Evolutionary conservation across 2,113 vertebrate genomes (phyloP).

Genomic region (Callithrix jacchus): DNA sequence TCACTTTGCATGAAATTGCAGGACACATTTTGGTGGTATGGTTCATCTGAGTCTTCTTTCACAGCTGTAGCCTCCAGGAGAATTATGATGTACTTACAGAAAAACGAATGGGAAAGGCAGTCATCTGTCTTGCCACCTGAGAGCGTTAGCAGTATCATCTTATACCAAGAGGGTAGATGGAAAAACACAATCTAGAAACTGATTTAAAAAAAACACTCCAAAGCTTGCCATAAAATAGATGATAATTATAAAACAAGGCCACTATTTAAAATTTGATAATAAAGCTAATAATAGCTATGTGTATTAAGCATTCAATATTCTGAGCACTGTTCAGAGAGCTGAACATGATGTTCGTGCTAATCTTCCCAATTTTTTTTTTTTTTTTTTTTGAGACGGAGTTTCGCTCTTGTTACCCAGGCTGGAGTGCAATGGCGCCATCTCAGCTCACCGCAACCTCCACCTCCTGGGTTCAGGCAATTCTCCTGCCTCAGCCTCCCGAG

Average conservation of each 20-base stretch:
- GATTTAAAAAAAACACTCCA: background rate
- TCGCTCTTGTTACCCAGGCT: no score
- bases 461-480: no score
- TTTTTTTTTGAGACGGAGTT: no score
- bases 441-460: no score
- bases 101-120: background rate
- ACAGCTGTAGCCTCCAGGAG: conserved; percentile 1
- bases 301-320: background rate
- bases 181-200: background rate
- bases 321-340: background rate
- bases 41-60: conserved; percentile 55
- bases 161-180: background rate
- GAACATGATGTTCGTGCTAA: background rate
- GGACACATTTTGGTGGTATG: conserved; percentile 58
- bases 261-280: conserved; percentile 8
- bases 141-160: background rate
- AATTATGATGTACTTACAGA: conserved; percentile 41
- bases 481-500: no score
- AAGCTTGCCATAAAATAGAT: background rate
- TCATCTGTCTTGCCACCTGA: background rate
- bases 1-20: conserved; percentile 78
- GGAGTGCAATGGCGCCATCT: no score
- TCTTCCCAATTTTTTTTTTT: background rate
- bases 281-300: background rate
- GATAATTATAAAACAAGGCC: background rate